phyloP scores from a whole-genome alignment of 2,888 invertebrate species.

The Meiosimyza platycephala region DNA sequence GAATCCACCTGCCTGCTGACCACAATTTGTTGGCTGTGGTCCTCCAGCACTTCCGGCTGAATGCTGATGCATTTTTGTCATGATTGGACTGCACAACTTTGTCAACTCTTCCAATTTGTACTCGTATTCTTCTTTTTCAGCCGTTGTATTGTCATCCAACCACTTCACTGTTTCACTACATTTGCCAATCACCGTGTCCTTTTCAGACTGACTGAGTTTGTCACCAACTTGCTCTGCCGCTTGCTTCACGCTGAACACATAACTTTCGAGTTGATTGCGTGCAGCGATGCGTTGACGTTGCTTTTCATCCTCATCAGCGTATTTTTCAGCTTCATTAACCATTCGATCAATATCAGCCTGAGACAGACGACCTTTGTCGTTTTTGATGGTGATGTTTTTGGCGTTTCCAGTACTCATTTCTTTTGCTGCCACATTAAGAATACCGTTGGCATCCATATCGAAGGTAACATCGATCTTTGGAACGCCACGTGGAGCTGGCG shows the following conservation, averaged over 20 bases:
- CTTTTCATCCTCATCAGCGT: conserved; percentile 79
- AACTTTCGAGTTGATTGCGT: conserved; percentile 79
- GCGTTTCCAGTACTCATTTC: conserved; percentile 76
- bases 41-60: conserved; percentile 71
- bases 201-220: conserved; percentile 75
- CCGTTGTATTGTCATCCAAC: conserved; percentile 82
- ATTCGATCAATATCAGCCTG: conserved; percentile 86
- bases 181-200: conserved; percentile 74
- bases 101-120: conserved; percentile 62
- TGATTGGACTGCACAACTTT: conserved; percentile 65
- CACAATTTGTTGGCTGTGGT: conserved; percentile 71
- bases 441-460: conserved; percentile 91
- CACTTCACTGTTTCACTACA: conserved; percentile 76
- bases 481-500: conserved; percentile 91
- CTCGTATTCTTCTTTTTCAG: conserved; percentile 82
- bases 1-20: conserved; percentile 74
- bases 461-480: conserved; percentile 89
- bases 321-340: conserved; percentile 80
- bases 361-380: conserved; percentile 83
- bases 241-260: conserved; percentile 78
- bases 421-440: conserved; percentile 87
- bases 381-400: conserved; percentile 84
- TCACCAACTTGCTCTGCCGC: conserved; percentile 76
- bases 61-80: conserved; percentile 68
- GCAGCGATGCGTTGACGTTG: conserved; percentile 77